Evolutionary conservation across 2,888 invertebrate genomes (phyloP).

Genomic region (Bimastos eiseni): DNA sequence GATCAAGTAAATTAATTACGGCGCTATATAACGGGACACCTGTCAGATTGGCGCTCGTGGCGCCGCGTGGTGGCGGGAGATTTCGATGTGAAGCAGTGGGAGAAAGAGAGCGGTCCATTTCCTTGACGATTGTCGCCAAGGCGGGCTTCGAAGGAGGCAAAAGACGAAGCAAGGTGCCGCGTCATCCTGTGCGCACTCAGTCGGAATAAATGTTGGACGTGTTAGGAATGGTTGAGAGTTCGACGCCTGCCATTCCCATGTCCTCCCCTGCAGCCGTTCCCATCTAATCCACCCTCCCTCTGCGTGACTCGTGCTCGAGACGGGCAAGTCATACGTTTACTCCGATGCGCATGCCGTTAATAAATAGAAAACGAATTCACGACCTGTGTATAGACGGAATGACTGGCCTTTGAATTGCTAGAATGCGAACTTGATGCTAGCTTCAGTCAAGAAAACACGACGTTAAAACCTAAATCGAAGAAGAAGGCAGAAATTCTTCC

Average conservation of each 20-base stretch:
- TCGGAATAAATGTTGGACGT: conserved; percentile 6
- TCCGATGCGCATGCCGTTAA: background rate
- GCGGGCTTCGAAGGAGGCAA: background rate
- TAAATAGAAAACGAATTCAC: background rate
- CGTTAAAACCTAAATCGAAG: too few species aligned
- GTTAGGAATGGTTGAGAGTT: background rate
- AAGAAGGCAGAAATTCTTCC: too few species aligned
- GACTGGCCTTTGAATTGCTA: background rate
- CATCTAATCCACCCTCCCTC: background rate
- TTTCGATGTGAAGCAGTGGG: background rate
- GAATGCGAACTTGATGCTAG: too few species aligned
- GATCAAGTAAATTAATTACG: background rate
- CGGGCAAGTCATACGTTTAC: background rate
- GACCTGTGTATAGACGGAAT: background rate
- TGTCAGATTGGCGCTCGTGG: conserved; percentile 6
- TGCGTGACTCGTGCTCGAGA: background rate
- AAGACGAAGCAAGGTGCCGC: background rate
- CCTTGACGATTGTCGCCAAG: conserved; percentile 13
- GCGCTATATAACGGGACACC: conserved; percentile 13
- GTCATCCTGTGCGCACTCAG: background rate
- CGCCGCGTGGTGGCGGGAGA: conserved; percentile 13
- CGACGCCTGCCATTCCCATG: background rate
- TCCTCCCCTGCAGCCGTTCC: background rate
- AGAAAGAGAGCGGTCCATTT: background rate
- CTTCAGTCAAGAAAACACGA: too few species aligned